Evolutionary conservation across 2,888 invertebrate species (phyloP).

Genomic region (Zaprionus lineosus): DNA sequence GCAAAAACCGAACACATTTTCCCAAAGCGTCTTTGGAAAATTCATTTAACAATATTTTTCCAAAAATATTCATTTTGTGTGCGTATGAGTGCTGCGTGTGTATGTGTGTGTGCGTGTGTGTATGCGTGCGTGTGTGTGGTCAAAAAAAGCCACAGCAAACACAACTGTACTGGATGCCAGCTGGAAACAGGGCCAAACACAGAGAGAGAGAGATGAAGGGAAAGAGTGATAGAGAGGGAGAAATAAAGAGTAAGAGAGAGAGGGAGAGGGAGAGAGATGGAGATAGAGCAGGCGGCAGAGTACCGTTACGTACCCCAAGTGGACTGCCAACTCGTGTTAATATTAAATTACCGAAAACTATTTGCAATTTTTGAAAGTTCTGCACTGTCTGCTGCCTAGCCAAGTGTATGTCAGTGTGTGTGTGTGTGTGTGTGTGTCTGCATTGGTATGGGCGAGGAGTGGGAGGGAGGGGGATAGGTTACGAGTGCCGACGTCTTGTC

Average conservation of each 20-base stretch:
- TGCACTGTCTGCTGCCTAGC: slow-evolving; percentile 42
- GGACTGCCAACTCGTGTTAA: slow-evolving; percentile 64
- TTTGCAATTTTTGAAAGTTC: slow-evolving; percentile 67
- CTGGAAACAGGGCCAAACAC: too few species aligned
- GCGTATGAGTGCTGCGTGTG: too few species aligned
- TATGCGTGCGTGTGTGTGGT: slow-evolving; percentile 9
- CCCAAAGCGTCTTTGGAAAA: slow-evolving; percentile 35
- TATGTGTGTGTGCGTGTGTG: neutral
- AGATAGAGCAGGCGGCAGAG: neutral
- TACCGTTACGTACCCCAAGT: slow-evolving; percentile 24
- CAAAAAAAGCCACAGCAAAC: slow-evolving; percentile 29
- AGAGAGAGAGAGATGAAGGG: neutral
- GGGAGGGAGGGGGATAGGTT: neutral
- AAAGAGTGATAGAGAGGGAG: neutral
- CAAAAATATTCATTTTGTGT: too few species aligned
- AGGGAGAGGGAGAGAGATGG: neutral
- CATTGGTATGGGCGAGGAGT: neutral
- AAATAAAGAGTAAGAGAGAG: neutral
- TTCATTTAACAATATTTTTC: slow-evolving; percentile 35
- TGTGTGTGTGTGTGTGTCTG: too few species aligned
- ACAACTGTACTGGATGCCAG: slow-evolving; percentile 6
- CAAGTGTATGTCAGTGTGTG: too few species aligned
- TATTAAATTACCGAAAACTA: slow-evolving; percentile 68
- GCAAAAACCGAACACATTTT: slow-evolving; percentile 49
- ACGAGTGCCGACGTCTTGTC: slow-evolving; percentile 48